These are phyloP conservation scores for Phenacoccus solenopsis DNA, from an alignment of 1,140 invertebrate species.

Conservation along the genomic window DNA sequence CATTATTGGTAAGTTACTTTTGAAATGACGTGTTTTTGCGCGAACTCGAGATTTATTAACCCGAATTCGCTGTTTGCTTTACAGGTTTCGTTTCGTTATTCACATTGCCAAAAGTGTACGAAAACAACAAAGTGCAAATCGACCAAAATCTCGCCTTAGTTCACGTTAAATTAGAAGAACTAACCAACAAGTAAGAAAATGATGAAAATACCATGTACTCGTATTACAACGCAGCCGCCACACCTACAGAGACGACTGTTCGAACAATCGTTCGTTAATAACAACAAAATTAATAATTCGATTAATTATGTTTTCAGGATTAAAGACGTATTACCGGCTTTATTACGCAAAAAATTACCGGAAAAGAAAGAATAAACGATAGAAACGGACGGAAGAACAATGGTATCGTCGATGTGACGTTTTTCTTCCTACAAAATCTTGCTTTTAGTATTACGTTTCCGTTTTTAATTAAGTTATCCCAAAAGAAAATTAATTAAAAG, in stretches of 20 bases:
- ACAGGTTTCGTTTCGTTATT: slow-evolving; percentile 83
- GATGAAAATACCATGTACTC: background rate
- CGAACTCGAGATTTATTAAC: background rate
- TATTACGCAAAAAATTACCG: background rate
- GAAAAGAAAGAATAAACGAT: slow-evolving; percentile 8
- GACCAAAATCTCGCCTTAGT: slow-evolving; percentile 84
- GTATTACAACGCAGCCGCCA: too few species aligned
- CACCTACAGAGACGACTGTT: too few species aligned
- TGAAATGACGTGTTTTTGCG: background rate
- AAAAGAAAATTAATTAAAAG: background rate
- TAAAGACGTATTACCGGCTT: background rate
- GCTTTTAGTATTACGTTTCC: background rate
- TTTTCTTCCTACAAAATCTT: background rate
- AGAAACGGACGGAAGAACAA: background rate
- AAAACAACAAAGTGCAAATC: slow-evolving; percentile 93
- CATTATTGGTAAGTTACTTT: slow-evolving; percentile 61
- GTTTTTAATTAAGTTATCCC: too few species aligned
- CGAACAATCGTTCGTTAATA: background rate
- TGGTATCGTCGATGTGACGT: background rate
- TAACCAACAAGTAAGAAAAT: slow-evolving; percentile 75
- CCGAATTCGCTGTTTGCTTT: slow-evolving; percentile 29
- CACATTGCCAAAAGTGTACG: slow-evolving; percentile 92
- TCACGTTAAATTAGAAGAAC: slow-evolving; percentile 74
- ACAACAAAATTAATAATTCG: background rate
- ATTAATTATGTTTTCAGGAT: background rate